Evolutionary conservation across 30 jellyfish, hydroid and myxozoan species (phyloP).

Genomic region (Rhopilema esculentum): DNA sequence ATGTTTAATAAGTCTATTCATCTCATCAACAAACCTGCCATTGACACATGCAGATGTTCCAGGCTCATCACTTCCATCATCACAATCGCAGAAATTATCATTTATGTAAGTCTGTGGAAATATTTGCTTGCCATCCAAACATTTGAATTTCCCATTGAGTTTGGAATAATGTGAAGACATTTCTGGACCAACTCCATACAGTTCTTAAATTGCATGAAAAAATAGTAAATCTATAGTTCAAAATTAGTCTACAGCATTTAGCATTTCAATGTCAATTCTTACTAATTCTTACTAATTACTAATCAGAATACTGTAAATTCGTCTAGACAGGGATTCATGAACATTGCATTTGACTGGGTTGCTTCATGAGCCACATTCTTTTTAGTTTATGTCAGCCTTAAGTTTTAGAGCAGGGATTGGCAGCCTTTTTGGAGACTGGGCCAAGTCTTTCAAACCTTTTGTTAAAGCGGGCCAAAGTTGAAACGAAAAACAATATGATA

Average conservation of each 20-base stretch:
- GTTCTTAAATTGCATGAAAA: background rate
- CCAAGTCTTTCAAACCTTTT: no score
- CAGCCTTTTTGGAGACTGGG: no score
- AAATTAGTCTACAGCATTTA: background rate
- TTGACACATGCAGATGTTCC: constrained; percentile 91
- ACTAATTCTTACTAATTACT: no score
- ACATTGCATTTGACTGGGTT: no score
- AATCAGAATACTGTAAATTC: no score
- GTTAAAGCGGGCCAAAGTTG: no score
- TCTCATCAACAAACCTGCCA: constrained; percentile 65
- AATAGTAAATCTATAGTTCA: background rate
- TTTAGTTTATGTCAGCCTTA: no score
- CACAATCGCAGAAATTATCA: constrained; percentile 91
- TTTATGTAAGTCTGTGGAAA: constrained; percentile 39
- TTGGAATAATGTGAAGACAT: constrained; percentile 2
- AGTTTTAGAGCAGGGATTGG: no score
- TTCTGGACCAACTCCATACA: constrained; percentile 46
- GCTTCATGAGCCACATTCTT: no score
- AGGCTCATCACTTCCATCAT: constrained; percentile 93
- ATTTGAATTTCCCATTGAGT: background rate
- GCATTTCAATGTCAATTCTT: background rate
- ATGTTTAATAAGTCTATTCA: no score
- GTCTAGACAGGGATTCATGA: no score
- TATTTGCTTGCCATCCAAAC: constrained; percentile 31
- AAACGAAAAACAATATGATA: no score